Evolutionary conservation across 2,797 vertebrate species (phyloP), one percentile per base, ranked within the genome.

Genomic region (Hippocampus kuda): DNA sequence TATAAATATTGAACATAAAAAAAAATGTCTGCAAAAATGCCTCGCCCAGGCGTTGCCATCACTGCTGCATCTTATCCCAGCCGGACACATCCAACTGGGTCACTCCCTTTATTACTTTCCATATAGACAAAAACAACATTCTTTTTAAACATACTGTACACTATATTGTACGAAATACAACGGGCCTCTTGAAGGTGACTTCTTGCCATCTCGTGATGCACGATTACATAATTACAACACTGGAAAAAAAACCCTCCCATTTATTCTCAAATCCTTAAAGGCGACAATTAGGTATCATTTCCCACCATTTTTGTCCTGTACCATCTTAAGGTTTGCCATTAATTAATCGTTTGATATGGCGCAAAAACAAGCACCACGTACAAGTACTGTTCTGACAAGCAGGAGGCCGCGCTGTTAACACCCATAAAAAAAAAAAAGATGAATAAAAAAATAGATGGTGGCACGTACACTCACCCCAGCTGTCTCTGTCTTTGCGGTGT

Each of bases 391-490:
- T 70, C 70, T 70, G 69, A 38, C n/a, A 65, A 79, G 78, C 59
- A 48, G 48, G 59, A 60, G 56, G 27, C 59, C 30, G 59, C 59
- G 59, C 59, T 34, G 78, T 74, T 77, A 70, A 71, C 82, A 81
- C 68, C 77, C 72, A 57, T 75, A 5, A 34, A 34, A 38, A 79
- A 79, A 41, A 27, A 16, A 7, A 53, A 62, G 74, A 6, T 67
- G 72, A 79, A 79, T 79, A 57, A 67, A 10, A 7, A 57, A 57
- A 16, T 34, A 76, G 77, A 78, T 70, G 75, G 70, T 10, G 79
- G 77, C 81, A 88, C 82, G 78, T 79, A 84, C 85, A 90, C 91
- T 92, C 87, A 93, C 93, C 92, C 93, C 92, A 93, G 91, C 93
- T 94, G 81, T 94, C 92, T 84, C 92, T 87, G 60, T 93, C 91